A percentile compares a stretch with the other conserved stretches of the same genome.
These are phyloP conservation scores for Syngnathus floridae DNA, from an alignment of 2,113 vertebrate species.

Conservation along the genomic window DNA sequence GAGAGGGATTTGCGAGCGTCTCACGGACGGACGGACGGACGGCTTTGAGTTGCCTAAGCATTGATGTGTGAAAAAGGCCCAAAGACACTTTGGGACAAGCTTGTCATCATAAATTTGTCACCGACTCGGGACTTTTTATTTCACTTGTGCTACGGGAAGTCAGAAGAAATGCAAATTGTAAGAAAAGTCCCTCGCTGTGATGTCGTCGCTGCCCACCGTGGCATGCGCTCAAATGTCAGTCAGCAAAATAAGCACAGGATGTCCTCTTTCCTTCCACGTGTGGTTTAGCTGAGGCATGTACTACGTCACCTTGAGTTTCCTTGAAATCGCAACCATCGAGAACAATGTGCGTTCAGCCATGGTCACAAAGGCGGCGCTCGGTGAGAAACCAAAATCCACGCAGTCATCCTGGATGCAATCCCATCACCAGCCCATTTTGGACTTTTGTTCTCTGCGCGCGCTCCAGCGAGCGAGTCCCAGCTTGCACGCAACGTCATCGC, in stretches of 20 bases:
- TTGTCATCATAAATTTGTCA: neutral
- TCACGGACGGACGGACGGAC: too few species aligned
- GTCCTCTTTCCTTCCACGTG: neutral
- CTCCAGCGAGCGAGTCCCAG: neutral
- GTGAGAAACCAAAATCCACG: neutral
- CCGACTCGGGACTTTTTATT: conserved; percentile 17
- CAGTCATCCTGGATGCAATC: neutral
- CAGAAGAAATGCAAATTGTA: neutral
- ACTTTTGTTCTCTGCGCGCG: neutral
- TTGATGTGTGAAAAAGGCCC: neutral
- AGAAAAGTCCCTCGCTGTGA: conserved; percentile 15
- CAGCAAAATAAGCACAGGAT: neutral
- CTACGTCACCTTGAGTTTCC: neutral
- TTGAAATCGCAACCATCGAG: neutral
- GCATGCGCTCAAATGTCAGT: neutral
- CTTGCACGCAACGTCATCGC: neutral
- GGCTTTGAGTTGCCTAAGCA: too few species aligned
- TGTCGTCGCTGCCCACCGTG: conserved; percentile 15
- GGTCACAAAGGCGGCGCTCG: too few species aligned
- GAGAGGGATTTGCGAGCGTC: too few species aligned
- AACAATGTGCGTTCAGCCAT: neutral
- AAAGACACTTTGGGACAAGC: neutral
- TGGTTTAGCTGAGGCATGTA: neutral
- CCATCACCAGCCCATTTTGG: neutral
- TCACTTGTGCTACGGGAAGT: conserved; percentile 4